A percentile compares a stretch with the other conserved stretches of the same genome.
phyloP scores from a whole-genome alignment of 2,113 vertebrate species.

The Lamprotornis superbus region DNA sequence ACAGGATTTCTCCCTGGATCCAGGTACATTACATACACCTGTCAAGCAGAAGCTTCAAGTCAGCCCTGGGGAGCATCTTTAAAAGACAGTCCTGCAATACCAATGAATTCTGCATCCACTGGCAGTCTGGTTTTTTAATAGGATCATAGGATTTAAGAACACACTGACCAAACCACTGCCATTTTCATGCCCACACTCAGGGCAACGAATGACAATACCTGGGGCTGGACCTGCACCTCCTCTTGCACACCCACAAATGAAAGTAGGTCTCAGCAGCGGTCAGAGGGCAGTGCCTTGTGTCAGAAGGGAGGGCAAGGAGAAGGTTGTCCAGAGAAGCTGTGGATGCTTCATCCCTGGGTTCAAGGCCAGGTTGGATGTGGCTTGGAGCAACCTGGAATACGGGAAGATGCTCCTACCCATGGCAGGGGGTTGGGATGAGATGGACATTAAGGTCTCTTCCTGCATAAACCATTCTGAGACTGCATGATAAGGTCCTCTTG shows the following conservation, averaged over 20 bases:
- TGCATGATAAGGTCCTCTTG: accelerated
- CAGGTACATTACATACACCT: background rate
- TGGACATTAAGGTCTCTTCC: background rate
- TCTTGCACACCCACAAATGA: background rate
- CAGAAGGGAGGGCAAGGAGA: background rate
- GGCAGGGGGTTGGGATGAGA: background rate
- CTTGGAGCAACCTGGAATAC: background rate
- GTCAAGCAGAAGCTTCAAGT: slow-evolving; percentile 48
- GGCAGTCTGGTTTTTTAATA: background rate
- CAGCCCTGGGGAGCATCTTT: slow-evolving; percentile 20
- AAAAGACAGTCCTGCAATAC: slow-evolving; percentile 29
- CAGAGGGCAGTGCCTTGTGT: background rate
- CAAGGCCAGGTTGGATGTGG: background rate
- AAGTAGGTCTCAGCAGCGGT: background rate
- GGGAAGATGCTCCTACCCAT: background rate
- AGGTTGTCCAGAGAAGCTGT: background rate
- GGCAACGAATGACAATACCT: background rate
- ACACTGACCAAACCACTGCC: background rate
- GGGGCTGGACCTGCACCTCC: background rate
- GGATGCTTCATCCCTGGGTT: background rate
- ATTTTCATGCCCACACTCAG: background rate
- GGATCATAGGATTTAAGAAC: background rate
- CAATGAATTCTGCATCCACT: slow-evolving; percentile 14
- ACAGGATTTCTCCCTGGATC: slow-evolving; percentile 56
- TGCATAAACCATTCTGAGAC: background rate